phyloP scores from a whole-genome alignment of 2,113 vertebrate genomes.

The Oxygymnocypris stewartii region DNA sequence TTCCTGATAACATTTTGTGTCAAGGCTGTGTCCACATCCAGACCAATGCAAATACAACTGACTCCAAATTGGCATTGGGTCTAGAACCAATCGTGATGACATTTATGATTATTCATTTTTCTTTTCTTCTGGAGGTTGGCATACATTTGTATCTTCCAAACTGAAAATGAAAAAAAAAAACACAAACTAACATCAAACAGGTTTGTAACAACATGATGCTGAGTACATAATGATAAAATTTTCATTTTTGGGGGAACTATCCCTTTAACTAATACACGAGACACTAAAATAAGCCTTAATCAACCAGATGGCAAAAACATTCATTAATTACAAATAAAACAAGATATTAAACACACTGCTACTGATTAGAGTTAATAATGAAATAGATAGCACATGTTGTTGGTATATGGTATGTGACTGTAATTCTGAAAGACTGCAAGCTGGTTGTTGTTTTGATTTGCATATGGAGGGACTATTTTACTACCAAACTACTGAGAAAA shows the following conservation, averaged over 20 bases:
- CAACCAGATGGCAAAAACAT: slow-evolving; percentile 3
- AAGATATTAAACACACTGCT: slow-evolving; percentile 3
- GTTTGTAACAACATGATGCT: not conserved
- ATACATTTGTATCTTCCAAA: not conserved
- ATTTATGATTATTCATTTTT: not conserved
- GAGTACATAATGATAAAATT: not conserved
- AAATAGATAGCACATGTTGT: not conserved
- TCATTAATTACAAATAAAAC: not conserved
- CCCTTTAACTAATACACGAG: not conserved
- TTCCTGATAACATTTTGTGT: not conserved
- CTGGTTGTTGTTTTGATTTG: not conserved
- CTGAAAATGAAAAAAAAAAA: not conserved
- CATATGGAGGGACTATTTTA: not conserved
- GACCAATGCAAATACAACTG: not conserved
- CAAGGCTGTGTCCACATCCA: not conserved
- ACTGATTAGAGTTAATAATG: slow-evolving; percentile 1
- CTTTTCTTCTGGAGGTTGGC: not conserved
- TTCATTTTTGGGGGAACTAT: not conserved
- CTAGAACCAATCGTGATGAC: not conserved
- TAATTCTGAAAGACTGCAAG: not conserved
- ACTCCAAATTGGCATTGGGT: not conserved
- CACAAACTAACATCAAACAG: not conserved
- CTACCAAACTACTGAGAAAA: not conserved
- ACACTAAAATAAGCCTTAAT: not conserved
- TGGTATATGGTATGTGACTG: not conserved